A percentile compares a stretch with the other conserved stretches of the same genome.
These are phyloP conservation scores for Entomobrya multifasciata DNA, from an alignment of 2,888 invertebrate species.

Conservation along the genomic window DNA sequence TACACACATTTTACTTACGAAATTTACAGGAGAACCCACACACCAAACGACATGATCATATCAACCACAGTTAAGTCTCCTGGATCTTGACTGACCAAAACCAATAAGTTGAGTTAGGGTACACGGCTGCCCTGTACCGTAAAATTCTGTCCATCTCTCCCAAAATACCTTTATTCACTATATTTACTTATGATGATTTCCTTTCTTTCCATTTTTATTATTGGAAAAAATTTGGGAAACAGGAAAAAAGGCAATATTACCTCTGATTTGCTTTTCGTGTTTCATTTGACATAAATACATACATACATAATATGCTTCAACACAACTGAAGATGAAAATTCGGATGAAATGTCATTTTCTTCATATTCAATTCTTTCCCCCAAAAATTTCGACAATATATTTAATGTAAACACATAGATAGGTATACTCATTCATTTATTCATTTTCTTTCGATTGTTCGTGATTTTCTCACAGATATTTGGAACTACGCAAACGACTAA, in stretches of 20 bases:
- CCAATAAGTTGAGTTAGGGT: constrained; percentile 33
- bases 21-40: constrained; percentile 10
- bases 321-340: constrained; percentile 1
- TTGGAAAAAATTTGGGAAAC: constrained; percentile 5
- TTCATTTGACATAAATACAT: too few species aligned
- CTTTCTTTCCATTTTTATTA: constrained; percentile 9
- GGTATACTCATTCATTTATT: constrained; percentile 60
- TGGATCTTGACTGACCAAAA: too few species aligned
- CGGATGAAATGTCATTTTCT: constrained; percentile 47
- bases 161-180: constrained; percentile 58
- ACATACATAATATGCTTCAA: too few species aligned
- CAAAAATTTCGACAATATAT: constrained; percentile 27
- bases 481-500: constrained; percentile 13
- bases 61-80: constrained; percentile 38
- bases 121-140: neutral
- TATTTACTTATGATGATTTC: constrained; percentile 7
- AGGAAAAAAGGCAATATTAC: constrained; percentile 35
- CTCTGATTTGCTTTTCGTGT: constrained; percentile 51
- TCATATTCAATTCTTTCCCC: constrained; percentile 31
- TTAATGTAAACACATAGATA: constrained; percentile 37
- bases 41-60: constrained; percentile 66
- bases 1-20: constrained; percentile 63
- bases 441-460: constrained; percentile 28
- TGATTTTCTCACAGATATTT: constrained; percentile 28
- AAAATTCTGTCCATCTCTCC: constrained; percentile 18